phyloP scores from a whole-genome alignment of 2,888 invertebrate genomes.

The Sinelater perroti region DNA sequence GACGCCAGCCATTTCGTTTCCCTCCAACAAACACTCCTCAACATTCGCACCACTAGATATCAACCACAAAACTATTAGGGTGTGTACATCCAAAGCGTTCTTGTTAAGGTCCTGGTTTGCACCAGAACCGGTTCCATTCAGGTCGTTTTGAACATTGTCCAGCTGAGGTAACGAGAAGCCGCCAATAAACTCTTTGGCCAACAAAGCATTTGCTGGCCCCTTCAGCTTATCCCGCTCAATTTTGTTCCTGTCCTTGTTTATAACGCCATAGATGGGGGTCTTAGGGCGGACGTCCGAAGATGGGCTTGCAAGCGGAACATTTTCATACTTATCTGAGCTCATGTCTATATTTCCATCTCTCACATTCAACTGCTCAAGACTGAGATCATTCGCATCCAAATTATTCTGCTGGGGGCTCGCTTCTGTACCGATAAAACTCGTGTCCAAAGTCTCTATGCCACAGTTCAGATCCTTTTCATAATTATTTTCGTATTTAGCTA shows the following conservation, averaged over 20 bases:
- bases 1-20: constrained; percentile 60
- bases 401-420: constrained; percentile 49
- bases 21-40: constrained; percentile 65
- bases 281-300: constrained; percentile 46
- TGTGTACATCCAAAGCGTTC: constrained; percentile 67
- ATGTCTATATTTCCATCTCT: constrained; percentile 46
- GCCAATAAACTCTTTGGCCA: constrained; percentile 34
- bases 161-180: constrained; percentile 24
- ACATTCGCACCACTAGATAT: constrained; percentile 73
- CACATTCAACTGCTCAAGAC: constrained; percentile 47
- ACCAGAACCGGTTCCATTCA: constrained; percentile 28
- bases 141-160: constrained; percentile 31
- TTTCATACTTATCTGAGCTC: constrained; percentile 41
- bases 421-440: constrained; percentile 55
- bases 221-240: constrained; percentile 20
- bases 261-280: constrained; percentile 55
- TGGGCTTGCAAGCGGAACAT: constrained; percentile 50
- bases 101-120: constrained; percentile 25
- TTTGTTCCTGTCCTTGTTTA: constrained; percentile 47
- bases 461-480: constrained; percentile 51
- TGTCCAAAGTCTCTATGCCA: constrained; percentile 49
- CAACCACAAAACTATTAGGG: constrained; percentile 79
- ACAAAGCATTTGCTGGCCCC: constrained; percentile 30
- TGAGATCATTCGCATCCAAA: constrained; percentile 49
- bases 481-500: constrained; percentile 47